A percentile compares a stretch with the other conserved stretches of the same genome.
These are phyloP conservation scores for Amblyraja radiata DNA, from an alignment of 2,797 vertebrate species.

Conservation along the genomic window DNA sequence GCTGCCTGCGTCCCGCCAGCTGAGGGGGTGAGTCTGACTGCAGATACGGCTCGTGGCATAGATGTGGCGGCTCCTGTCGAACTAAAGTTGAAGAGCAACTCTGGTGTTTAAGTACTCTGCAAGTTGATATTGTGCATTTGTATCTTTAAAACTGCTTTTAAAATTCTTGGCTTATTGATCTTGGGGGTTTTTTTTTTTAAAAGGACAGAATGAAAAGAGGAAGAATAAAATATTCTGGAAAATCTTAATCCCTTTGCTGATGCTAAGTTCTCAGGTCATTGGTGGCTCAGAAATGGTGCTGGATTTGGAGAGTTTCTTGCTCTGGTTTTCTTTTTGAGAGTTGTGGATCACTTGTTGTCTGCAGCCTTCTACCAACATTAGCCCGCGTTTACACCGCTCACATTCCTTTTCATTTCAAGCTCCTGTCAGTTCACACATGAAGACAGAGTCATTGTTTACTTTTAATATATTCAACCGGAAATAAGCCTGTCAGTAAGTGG, in stretches of 20 bases:
- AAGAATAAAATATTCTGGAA: neutral
- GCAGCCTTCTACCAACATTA: neutral
- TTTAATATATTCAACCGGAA: neutral
- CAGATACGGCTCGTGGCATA: neutral
- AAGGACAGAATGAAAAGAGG: neutral
- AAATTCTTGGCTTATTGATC: neutral
- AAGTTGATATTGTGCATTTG: neutral
- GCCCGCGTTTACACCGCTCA: neutral
- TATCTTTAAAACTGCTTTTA: neutral
- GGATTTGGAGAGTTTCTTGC: neutral
- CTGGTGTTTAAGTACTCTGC: neutral
- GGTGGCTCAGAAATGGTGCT: neutral
- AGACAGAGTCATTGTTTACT: neutral
- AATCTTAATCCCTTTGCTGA: neutral
- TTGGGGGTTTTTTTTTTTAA: neutral
- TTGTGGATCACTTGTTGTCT: neutral
- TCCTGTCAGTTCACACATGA: neutral
- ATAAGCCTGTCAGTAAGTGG: neutral
- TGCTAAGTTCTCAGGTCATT: neutral
- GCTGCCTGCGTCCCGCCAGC: neutral
- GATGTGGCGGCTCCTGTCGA: neutral
- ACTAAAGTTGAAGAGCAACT: neutral
- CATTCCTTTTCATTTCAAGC: neutral
- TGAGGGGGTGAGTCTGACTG: neutral
- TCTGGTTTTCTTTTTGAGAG: neutral